A percentile compares a stretch with the other conserved stretches of the same genome.
These are phyloP conservation scores for Eupithecia vulgata DNA, from an alignment of 2,888 invertebrate species.

Conservation along the genomic window DNA sequence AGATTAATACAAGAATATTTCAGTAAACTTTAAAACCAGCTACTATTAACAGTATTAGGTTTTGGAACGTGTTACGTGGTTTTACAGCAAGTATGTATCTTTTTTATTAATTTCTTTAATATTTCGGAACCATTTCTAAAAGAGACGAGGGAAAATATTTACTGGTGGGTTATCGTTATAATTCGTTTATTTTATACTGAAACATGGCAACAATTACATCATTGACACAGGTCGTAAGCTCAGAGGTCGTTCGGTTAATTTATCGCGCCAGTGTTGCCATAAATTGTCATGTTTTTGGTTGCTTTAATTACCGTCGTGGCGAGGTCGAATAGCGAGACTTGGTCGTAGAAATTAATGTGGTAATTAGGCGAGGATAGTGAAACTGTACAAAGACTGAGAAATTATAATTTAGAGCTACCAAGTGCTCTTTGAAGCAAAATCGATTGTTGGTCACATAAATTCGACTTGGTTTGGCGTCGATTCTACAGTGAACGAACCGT, in stretches of 20 bases:
- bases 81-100: not conserved
- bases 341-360: constrained; percentile 57
- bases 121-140: not conserved
- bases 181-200: constrained; percentile 13
- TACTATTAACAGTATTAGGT: not conserved
- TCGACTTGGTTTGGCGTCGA: not conserved
- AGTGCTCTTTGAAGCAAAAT: not conserved
- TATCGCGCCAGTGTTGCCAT: constrained; percentile 62
- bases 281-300: constrained; percentile 62
- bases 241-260: constrained; percentile 53
- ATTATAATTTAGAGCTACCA: not conserved
- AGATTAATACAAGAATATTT: not conserved
- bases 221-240: constrained; percentile 53
- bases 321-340: constrained; percentile 55
- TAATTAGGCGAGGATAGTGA: constrained; percentile 48
- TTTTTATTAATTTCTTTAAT: not conserved
- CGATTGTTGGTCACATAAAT: not conserved
- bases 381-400: not conserved
- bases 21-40: not conserved
- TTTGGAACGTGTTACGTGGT: not conserved
- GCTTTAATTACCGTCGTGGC: constrained; percentile 63
- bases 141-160: not conserved
- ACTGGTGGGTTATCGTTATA: not conserved
- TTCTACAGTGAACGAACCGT: not conserved
- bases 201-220: constrained; percentile 43